phyloP scores from a whole-genome alignment of 2,888 invertebrate species.

The Agonopterix subpropinquella region DNA sequence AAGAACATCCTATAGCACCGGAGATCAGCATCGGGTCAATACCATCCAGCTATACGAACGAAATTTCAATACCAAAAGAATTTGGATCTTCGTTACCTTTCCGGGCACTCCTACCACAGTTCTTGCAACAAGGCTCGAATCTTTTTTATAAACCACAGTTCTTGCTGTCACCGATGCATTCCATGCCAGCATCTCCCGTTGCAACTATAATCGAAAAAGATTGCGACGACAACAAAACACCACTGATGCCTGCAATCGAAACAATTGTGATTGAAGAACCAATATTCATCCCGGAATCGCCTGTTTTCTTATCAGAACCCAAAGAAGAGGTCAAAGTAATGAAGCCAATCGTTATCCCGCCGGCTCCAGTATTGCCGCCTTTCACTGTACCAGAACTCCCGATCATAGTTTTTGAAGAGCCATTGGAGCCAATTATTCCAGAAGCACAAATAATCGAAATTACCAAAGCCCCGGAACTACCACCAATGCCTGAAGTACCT shows the following conservation, averaged over 20 bases:
- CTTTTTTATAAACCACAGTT: constrained; percentile 35
- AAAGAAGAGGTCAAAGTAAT: no score
- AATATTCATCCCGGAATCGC: not conserved
- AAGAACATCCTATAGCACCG: no score
- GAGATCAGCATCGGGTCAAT: no score
- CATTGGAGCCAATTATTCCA: no score
- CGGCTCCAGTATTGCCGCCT: constrained; percentile 12
- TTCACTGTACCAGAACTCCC: constrained; percentile 3
- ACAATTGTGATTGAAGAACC: not conserved
- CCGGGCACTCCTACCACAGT: no score
- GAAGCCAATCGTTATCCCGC: constrained; percentile 9
- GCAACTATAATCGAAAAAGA: not conserved
- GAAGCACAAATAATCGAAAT: not conserved
- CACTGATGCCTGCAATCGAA: not conserved
- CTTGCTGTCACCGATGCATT: constrained; percentile 11
- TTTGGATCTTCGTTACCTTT: no score
- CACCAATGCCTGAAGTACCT: not conserved
- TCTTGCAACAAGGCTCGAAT: constrained; percentile 31
- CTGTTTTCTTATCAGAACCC: not conserved
- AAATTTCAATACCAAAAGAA: no score
- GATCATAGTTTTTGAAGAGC: no score
- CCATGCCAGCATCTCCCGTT: not conserved
- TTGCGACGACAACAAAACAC: not conserved
- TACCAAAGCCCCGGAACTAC: constrained; percentile 1
- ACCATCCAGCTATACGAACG: no score